A percentile compares a stretch with the other conserved stretches of the same genome.
These are phyloP conservation scores for Onychostruthus taczanowskii DNA, from an alignment of 2,113 vertebrate genomes.

Conservation along the genomic window DNA sequence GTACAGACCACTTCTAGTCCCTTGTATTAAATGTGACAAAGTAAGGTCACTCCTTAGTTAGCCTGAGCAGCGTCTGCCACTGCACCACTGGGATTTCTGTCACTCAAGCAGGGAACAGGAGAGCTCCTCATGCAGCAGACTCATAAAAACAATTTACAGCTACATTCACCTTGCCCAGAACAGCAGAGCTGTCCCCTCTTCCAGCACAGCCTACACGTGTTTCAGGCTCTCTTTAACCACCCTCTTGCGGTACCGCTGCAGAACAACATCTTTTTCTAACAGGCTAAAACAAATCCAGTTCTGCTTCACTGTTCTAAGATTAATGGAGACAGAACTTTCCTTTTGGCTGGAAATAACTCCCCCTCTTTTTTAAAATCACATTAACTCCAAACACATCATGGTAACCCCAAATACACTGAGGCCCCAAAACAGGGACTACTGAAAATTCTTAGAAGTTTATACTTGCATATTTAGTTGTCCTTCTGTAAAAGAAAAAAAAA, in stretches of 20 bases:
- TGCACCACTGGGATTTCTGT: neutral
- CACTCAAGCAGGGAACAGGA: neutral
- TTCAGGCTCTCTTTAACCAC: conserved; percentile 36
- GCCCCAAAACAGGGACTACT: neutral
- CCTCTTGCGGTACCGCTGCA: conserved; percentile 49
- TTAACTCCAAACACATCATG: neutral
- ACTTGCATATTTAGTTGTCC: neutral
- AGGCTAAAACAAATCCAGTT: neutral
- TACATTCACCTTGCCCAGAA: neutral
- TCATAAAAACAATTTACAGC: neutral
- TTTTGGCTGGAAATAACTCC: neutral
- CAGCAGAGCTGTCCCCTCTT: neutral
- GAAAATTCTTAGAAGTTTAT: neutral
- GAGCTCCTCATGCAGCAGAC: neutral
- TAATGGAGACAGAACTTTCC: neutral
- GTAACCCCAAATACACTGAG: neutral
- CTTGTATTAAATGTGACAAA: neutral
- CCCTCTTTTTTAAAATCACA: neutral
- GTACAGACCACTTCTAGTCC: neutral
- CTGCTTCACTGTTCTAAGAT: neutral
- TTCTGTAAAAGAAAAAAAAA: neutral
- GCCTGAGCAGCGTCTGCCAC: neutral
- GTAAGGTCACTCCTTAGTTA: neutral
- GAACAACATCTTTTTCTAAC: conserved; percentile 16
- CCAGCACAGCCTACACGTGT: neutral